phyloP scores from a whole-genome alignment of 2,113 vertebrate species.

The Paralichthys olivaceus region DNA sequence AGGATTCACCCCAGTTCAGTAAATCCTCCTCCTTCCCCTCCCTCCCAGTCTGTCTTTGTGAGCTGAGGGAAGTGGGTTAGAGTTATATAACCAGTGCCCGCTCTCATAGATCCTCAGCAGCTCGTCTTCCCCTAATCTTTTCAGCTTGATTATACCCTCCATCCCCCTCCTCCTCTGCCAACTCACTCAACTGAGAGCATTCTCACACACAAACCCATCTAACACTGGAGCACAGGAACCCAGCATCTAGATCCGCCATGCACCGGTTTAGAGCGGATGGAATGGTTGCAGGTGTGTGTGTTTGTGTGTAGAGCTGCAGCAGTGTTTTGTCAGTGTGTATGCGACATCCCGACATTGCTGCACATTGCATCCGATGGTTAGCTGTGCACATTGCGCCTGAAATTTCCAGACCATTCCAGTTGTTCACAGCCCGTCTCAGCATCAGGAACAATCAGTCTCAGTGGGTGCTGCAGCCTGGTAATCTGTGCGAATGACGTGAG shows the following conservation, averaged over 20 bases:
- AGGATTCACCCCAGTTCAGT: conserved; percentile 44
- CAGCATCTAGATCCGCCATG: conserved; percentile 51
- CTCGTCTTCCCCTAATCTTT: conserved; percentile 82
- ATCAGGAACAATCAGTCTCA: neutral
- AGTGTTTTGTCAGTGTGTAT: conserved; percentile 27
- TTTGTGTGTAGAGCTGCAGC: neutral
- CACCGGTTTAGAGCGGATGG: conserved; percentile 74
- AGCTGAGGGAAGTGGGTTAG: conserved; percentile 71
- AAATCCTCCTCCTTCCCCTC: conserved; percentile 19
- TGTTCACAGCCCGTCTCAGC: neutral
- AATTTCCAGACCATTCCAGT: neutral
- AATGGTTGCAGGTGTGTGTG: conserved; percentile 54
- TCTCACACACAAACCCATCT: conserved; percentile 52
- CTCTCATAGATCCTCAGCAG: conserved; percentile 75
- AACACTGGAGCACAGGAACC: conserved; percentile 26
- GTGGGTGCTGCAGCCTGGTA: neutral
- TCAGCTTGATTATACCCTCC: conserved; percentile 80
- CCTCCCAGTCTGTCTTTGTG: conserved; percentile 53
- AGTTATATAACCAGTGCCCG: conserved; percentile 80
- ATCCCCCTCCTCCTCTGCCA: conserved; percentile 59
- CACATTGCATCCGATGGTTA: conserved; percentile 11
- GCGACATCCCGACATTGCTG: conserved; percentile 12
- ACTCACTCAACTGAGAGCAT: conserved; percentile 62
- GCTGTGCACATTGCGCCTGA: neutral
- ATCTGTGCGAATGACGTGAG: neutral